Conservation (phyloP, 1,140 invertebrate species). For the Archivesica marissinica region DNA sequence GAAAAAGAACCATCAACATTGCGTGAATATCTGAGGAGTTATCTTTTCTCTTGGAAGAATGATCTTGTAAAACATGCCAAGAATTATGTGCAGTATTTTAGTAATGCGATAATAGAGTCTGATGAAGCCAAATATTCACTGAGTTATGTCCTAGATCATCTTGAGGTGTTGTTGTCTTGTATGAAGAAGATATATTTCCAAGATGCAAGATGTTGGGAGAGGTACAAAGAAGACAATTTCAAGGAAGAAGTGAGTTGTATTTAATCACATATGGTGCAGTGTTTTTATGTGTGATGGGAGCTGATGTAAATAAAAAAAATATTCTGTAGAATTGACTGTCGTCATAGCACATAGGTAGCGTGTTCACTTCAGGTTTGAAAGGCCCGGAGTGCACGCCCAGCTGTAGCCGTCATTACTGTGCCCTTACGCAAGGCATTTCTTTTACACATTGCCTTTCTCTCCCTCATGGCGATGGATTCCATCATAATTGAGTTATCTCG, state of each 20-base stretch:
- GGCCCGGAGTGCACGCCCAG: too few relatives aligned
- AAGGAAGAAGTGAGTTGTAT: neutral
- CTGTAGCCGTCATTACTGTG: too few relatives aligned
- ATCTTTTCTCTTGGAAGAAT: neutral
- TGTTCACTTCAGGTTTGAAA: too few relatives aligned
- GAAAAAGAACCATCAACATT: neutral
- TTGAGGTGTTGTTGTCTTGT: neutral
- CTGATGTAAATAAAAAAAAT: too few relatives aligned
- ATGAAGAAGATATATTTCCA: neutral
- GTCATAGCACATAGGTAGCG: too few relatives aligned
- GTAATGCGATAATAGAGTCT: neutral
- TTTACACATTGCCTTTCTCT: too few relatives aligned
- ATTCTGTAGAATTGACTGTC: too few relatives aligned
- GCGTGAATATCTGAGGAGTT: neutral
- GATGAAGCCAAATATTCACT: neutral
- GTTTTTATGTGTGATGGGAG: too few relatives aligned
- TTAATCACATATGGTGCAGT: too few relatives aligned
- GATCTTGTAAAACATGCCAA: slow-evolving; percentile 6
- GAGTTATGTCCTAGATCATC: neutral
- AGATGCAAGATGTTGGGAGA: neutral
- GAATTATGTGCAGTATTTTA: neutral
- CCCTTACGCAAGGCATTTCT: too few relatives aligned
- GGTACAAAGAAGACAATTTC: neutral
- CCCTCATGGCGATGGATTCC: too few relatives aligned
- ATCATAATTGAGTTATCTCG: too few relatives aligned